These are phyloP conservation scores for Drosophila mayaguana DNA, from an alignment of 2,888 invertebrate genomes.

Conservation along the genomic window DNA sequence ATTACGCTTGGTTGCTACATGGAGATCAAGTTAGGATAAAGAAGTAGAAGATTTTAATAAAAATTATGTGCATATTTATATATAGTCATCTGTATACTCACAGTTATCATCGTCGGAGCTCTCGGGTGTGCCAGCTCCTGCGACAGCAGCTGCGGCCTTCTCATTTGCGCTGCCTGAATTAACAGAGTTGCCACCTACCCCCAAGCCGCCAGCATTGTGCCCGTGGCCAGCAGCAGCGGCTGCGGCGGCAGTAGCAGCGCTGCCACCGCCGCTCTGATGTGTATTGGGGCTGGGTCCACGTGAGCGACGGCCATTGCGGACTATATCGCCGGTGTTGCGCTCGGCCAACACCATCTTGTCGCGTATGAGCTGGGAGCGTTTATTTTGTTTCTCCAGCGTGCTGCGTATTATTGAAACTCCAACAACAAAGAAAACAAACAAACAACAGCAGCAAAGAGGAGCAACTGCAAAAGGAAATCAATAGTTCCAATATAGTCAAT, in stretches of 20 bases:
- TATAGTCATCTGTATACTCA: conserved; percentile 83
- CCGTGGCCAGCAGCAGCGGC: conserved; percentile 36
- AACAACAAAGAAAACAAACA: conserved; percentile 24
- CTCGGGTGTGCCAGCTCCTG: conserved; percentile 88
- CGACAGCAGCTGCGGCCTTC: conserved; percentile 49
- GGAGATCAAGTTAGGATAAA: conserved; percentile 21
- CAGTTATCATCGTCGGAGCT: conserved; percentile 95
- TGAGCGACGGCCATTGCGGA: conserved; percentile 94
- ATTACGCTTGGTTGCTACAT: conserved; percentile 84
- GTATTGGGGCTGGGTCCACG: conserved; percentile 96
- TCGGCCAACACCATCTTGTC: conserved; percentile 94
- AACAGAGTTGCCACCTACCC: conserved; percentile 46
- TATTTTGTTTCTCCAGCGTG: conserved; percentile 82
- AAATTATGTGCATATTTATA: neutral
- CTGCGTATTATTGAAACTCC: conserved; percentile 37
- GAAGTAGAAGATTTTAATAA: neutral
- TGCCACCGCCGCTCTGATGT: conserved; percentile 85
- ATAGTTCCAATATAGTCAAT: neutral
- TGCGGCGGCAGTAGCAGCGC: conserved; percentile 15
- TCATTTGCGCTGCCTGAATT: conserved; percentile 56
- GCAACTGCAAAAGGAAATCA: conserved; percentile 25
- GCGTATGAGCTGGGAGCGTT: conserved; percentile 83
- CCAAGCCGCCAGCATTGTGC: conserved; percentile 52
- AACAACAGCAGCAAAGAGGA: conserved; percentile 11
- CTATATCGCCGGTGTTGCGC: conserved; percentile 90